Conservation (phyloP, 1,140 invertebrate genomes). For the Lasaia peninsularis region DNA sequence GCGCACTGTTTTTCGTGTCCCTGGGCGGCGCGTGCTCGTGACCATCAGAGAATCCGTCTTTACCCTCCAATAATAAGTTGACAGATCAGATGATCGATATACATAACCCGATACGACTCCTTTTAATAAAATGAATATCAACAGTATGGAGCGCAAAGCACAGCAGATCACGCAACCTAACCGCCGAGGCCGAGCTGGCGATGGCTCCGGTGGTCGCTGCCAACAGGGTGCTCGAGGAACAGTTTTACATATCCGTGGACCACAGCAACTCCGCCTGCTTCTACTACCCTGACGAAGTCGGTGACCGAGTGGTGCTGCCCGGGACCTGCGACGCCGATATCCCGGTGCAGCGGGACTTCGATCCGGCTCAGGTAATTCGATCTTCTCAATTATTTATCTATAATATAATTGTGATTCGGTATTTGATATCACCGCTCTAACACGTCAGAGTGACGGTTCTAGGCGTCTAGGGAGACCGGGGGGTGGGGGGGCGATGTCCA, state of each 20-base stretch:
- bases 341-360: conserved; percentile 37
- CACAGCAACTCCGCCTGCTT: conserved; percentile 51
- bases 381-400: background rate
- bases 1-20: no score
- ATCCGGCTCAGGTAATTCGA: conserved; percentile 34
- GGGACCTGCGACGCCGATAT: conserved; percentile 54
- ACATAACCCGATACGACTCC: no score
- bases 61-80: no score
- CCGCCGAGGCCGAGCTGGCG: conserved; percentile 28
- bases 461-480: no score
- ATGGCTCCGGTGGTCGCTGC: conserved; percentile 33
- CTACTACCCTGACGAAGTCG: conserved; percentile 45
- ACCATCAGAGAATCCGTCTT: no score
- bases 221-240: conserved; percentile 36
- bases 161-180: conserved; percentile 39
- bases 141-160: conserved; percentile 65
- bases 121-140: conserved; percentile 2
- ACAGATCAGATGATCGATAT: no score
- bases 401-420: no score
- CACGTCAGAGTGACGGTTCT: no score
- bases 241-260: conserved; percentile 42
- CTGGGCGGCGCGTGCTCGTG: no score
- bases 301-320: conserved; percentile 42
- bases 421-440: no score
- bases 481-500: no score